A percentile compares a stretch with the other conserved stretches of the same genome.
phyloP scores from a whole-genome alignment of 2,888 invertebrate genomes.

The Peribatodes rhomboidaria region DNA sequence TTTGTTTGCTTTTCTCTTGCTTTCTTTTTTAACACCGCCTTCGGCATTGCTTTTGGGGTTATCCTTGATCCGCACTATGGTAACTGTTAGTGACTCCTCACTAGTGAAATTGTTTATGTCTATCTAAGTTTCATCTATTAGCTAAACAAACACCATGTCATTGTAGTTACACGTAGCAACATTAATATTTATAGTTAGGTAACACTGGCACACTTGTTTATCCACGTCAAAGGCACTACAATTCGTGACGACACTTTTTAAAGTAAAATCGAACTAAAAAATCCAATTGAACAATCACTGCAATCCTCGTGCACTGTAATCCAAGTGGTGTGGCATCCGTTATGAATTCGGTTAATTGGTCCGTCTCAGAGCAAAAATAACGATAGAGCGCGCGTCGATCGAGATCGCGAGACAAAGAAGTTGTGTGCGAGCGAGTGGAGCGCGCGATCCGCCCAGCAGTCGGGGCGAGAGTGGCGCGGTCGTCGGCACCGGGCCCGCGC shows the following conservation, averaged over 20 bases:
- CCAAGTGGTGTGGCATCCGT: constrained; percentile 67
- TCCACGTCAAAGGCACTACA: constrained; percentile 12
- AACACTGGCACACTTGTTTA: constrained; percentile 19
- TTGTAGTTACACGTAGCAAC: background rate
- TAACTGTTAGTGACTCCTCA: constrained; percentile 74
- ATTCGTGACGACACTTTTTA: constrained; percentile 32
- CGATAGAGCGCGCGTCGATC: constrained; percentile 60
- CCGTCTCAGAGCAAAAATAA: constrained; percentile 72
- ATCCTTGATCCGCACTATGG: constrained; percentile 90
- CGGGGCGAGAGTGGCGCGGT: constrained; percentile 75
- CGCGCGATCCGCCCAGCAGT: constrained; percentile 66
- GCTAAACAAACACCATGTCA: constrained; percentile 17
- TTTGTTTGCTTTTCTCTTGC: constrained; percentile 88
- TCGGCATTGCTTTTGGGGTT: constrained; percentile 87
- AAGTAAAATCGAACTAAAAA: constrained; percentile 41
- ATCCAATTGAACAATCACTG: constrained; percentile 74
- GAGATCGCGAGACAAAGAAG: constrained; percentile 73
- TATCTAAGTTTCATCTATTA: constrained; percentile 22
- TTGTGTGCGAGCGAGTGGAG: constrained; percentile 43
- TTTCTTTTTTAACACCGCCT: constrained; percentile 87
- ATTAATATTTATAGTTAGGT: constrained; percentile 4
- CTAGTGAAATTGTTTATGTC: constrained; percentile 38
- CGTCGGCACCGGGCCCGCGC: constrained; percentile 53
- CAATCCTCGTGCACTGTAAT: constrained; percentile 84
- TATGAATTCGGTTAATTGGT: constrained; percentile 51